Conservation (phyloP, 2,888 invertebrate species). For the Asteroscopus sphinx region DNA sequence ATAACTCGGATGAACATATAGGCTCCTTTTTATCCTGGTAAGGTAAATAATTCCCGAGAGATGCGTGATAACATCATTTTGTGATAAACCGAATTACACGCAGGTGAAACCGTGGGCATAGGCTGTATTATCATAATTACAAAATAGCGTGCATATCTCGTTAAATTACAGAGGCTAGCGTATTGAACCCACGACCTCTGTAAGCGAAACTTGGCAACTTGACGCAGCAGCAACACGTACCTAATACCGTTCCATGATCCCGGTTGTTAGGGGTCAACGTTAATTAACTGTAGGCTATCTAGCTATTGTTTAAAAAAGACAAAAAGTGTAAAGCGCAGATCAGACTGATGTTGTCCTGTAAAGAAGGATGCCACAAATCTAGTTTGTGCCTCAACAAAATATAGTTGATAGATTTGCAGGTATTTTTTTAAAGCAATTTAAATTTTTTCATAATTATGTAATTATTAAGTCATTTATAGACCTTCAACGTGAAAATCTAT, state of each 20-base stretch:
- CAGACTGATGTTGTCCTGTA: no score
- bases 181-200: conserved; percentile 38
- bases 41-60: no score
- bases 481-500: no score
- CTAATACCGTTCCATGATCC: conserved; percentile 30
- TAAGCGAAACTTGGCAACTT: conserved; percentile 23
- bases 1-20: no score
- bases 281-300: conserved; percentile 12
- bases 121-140: conserved; percentile 6
- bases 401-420: no score
- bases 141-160: conserved; percentile 12
- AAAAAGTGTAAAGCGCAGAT: no score
- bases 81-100: neutral
- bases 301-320: conserved; percentile 1
- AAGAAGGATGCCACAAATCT: no score
- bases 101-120: neutral
- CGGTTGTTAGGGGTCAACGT: conserved; percentile 8
- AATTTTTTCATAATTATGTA: no score
- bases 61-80: neutral
- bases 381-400: no score
- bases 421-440: no score
- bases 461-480: no score
- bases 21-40: no score
- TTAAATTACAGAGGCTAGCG: conserved; percentile 16
- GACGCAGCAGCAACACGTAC: conserved; percentile 37